Percentiles rank a stretch among this genome's conserved stretches.
Conservation (phyloP, 2,888 invertebrate genomes). For the Oxycera nigricornis region DNA sequence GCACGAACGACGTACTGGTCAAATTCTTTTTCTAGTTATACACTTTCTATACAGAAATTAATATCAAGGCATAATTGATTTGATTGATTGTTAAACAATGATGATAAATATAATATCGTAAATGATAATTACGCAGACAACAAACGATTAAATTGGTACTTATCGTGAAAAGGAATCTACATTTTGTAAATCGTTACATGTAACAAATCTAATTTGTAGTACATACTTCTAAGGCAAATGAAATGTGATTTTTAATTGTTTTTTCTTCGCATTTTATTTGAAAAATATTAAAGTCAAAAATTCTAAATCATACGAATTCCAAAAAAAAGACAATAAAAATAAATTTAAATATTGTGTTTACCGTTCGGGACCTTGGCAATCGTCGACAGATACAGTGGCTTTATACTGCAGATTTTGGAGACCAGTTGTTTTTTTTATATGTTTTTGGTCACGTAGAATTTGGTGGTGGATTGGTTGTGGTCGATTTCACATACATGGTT, state of each 20-base stretch:
- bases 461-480: constrained; percentile 47
- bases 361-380: constrained; percentile 99
- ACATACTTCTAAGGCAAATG: neutral
- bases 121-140: neutral
- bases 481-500: constrained; percentile 43
- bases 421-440: constrained; percentile 19
- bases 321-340: constrained; percentile 48
- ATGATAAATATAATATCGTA: neutral
- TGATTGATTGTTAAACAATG: neutral
- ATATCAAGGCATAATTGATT: neutral
- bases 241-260: constrained; percentile 26
- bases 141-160: constrained; percentile 2
- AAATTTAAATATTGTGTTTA: constrained; percentile 78
- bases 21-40: neutral
- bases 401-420: constrained; percentile 82
- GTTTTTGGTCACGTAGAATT: constrained; percentile 46
- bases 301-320: constrained; percentile 24
- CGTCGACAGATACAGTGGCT: constrained; percentile 99
- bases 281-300: constrained; percentile 17
- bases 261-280: constrained; percentile 36
- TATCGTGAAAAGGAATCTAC: neutral
- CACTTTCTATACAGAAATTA: neutral
- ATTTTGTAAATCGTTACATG: constrained; percentile 3
- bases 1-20: constrained; percentile 13
- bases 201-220: neutral